Base-by-base conservation (phyloP, 2,113 vertebrate genomes). In the Nesoenas mayeri region DNA sequence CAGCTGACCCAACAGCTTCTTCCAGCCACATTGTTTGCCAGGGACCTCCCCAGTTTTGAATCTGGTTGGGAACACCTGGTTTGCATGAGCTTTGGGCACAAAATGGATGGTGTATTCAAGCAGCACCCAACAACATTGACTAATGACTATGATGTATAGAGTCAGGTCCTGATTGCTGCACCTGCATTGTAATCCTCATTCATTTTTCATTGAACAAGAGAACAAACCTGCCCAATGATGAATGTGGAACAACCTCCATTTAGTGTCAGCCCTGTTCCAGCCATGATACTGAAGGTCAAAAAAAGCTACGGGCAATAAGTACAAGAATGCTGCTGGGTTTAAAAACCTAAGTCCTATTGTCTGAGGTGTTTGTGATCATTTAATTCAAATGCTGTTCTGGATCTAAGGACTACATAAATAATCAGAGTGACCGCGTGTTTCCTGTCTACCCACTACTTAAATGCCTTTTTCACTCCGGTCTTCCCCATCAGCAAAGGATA, bases 21-120 rank as follows among this genome's bases (percentile, higher is more conserved):
- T 51, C 38, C 72, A 83, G 50, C 20, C 5, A 0, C 21, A 4
- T 1, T 1, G 0, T 0, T 7, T 11, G 11, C 38, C 0, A 0
- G 20, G 32, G 36, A 48, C 3, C 54, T 28, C 31, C 44, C 5
- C 12, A 3, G 66, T 10, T 15, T 14, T 11, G 34, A 20, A 22
- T 51, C 19, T 32, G 34, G 7, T 2, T 21, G 42, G 26, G 10
- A 34, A 22, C n/a, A 48, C 51, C 47, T 10, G 28, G 60, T 29
- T 72, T 29, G n/a, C 31, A 9, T 0, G 1, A 71, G 73, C 11
- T 47, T 28, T 4, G 28, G 65, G 34, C 42, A 67, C 17, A 9
- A 5, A 71, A 16, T 0, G 13, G 42, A 26, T 48, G 65, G 19
- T 13, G 57, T 21, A 75, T 26, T 65, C 48, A 70, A 48, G 74